Base-by-base conservation (phyloP, 1,140 invertebrate species). In the Galleria mellonella region DNA sequence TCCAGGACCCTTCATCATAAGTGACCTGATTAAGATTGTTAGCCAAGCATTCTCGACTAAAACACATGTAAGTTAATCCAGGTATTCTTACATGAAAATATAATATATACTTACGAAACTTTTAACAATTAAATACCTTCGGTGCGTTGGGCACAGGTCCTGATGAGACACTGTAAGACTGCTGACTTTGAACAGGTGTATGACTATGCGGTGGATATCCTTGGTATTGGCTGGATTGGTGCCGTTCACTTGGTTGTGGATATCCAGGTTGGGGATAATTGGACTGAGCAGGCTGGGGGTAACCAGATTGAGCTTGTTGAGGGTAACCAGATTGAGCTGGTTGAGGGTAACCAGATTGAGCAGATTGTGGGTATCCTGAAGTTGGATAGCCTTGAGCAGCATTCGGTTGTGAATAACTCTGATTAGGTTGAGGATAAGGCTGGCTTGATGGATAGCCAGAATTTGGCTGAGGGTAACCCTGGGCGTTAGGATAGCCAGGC, bases 311-410 rank as follows among this genome's bases (percentile, higher is more conserved):
- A 61, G 1, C 51, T 56, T 12, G 32, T 35, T 30, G 67, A 13
- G 73, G 56, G 32, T 79, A 78, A 6, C 54, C 59, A 10, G 42
- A 30, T 54, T 67, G 62, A 63, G 55, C 55, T n/a, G 35, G 12
- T 36, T 55, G 61, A 6, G 62, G 59, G 13, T 66, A 64, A 7
- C 55, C 52, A 41, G 42, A 32, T 44, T 65, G 57, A 49, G 28
- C 55, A 51, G 53, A 40, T 47, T 59, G 58, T 8, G 62, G 54
- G 28, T 69, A 72, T 14, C 38, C 33, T 31, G 35, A 12, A 41
- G 42, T 42, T 58, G 66, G 38, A 27, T 41, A 47, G 7, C 29
- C 5, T 42, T 41, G 45, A 30, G 17, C 12, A 1, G 62, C 55
- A 37, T 64, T 23, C 1, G 50, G 13, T 35, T 52, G 48, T 3